These are phyloP conservation scores for Ophioninae sp. DNA, from an alignment of 2,888 invertebrate species.

Conservation along the genomic window DNA sequence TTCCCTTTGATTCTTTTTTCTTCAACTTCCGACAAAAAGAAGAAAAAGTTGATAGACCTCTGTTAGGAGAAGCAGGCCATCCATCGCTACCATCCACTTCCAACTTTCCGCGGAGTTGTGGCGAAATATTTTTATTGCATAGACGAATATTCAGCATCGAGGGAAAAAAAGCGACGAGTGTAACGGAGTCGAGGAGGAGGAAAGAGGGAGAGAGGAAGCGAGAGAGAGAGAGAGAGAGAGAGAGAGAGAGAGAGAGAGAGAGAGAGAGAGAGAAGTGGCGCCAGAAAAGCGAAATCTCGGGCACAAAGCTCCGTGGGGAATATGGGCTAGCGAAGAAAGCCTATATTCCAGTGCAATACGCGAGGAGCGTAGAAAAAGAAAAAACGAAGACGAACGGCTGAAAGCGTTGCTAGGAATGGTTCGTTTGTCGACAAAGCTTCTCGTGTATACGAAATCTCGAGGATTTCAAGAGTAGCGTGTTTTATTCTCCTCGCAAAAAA, in stretches of 20 bases:
- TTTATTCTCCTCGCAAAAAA: not conserved
- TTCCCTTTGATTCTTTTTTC: too few species aligned
- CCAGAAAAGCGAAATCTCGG: conserved; percentile 12
- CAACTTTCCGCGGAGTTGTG: not conserved
- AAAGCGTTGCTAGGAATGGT: conserved; percentile 48
- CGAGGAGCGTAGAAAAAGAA: conserved; percentile 31
- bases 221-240: not conserved
- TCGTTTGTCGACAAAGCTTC: conserved; percentile 57
- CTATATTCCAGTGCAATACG: conserved; percentile 9
- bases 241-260: not conserved
- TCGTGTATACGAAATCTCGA: conserved; percentile 52
- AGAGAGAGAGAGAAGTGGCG: conserved; percentile 6
- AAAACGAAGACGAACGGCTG: conserved; percentile 48
- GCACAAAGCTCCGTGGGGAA: conserved; percentile 27
- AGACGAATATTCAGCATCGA: conserved; percentile 11
- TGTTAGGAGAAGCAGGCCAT: not conserved
- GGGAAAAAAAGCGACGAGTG: not conserved
- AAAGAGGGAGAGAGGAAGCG: too few species aligned
- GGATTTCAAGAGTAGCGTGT: conserved; percentile 20
- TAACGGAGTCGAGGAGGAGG: not conserved
- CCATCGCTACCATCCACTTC: not conserved
- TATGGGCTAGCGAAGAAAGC: conserved; percentile 42
- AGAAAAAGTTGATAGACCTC: not conserved
- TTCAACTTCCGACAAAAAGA: not conserved
- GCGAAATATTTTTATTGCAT: conserved; percentile 18